Evolutionary conservation across 2,113 vertebrate species (phyloP).

Genomic region (Hoplias malabaricus): DNA sequence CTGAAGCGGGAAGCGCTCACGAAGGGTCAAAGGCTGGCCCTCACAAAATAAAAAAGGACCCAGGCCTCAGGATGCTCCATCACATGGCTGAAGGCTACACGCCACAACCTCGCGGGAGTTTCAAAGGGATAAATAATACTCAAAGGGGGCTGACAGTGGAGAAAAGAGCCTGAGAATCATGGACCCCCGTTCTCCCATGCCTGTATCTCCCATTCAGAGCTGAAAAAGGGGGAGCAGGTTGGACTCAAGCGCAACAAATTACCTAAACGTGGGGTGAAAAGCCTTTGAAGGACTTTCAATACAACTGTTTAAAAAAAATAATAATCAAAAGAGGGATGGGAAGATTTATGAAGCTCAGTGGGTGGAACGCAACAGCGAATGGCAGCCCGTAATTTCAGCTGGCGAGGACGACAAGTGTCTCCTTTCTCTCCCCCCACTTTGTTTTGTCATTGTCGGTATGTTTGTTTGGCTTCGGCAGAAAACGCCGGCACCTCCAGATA

Average conservation of each 20-base stretch:
- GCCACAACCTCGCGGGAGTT: too few relatives aligned
- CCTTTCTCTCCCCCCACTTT: conserved; percentile 43
- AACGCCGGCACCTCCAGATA: conserved; percentile 57
- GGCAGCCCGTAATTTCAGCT: conserved; percentile 65
- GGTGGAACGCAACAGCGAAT: conserved; percentile 50
- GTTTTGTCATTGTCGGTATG: conserved; percentile 49
- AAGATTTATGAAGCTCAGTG: conserved; percentile 56
- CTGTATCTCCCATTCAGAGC: conserved; percentile 66
- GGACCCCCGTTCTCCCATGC: conserved; percentile 60
- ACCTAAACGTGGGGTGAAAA: conserved; percentile 71
- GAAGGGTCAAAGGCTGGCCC: conserved; percentile 12
- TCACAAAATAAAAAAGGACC: conserved; percentile 4
- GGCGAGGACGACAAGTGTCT: conserved; percentile 34
- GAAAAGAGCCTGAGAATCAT: conserved; percentile 62
- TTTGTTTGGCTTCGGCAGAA: conserved; percentile 43
- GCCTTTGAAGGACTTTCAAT: conserved; percentile 55
- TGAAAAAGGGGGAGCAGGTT: conserved; percentile 50
- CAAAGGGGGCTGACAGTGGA: conserved; percentile 49
- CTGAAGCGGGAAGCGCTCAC: neutral
- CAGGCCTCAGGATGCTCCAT: neutral
- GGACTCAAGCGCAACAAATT: conserved; percentile 73
- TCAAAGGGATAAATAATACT: conserved; percentile 64
- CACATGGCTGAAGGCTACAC: neutral
- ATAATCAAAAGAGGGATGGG: conserved; percentile 52
- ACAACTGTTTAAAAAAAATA: conserved; percentile 59